Evolutionary conservation across 37 sponge, comb jelly and placozoan species (phyloP), one percentile per base, ranked within the genome.

Genomic region (Beroe forskalii): DNA sequence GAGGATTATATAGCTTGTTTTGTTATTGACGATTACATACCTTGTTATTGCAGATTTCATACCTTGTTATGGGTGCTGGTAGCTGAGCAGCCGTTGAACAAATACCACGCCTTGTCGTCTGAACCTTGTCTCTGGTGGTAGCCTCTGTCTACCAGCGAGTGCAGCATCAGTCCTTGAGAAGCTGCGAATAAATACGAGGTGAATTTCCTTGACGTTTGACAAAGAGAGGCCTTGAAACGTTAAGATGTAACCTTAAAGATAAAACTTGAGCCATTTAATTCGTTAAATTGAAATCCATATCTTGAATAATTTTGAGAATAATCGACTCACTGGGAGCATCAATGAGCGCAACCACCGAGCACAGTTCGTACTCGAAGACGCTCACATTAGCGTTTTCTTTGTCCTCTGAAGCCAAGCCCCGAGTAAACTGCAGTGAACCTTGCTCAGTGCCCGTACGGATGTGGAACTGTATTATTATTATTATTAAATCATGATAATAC

Each of bases 161-260:
- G 86, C 1, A 80, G 48, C 86, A 80, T 80, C 30, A 80, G 86
- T n/a, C 86, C 86, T 44, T 80, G 86, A 9, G 86, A 80, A 23
- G 86, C 86, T 80, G 55, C 8, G 60, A 55, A n/a, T n/a, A n/a
- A n/a, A n/a, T n/a, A n/a, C n/a, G n/a, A n/a, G n/a, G n/a, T n/a
- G n/a, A n/a, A n/a, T n/a, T n/a, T n/a, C n/a, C n/a, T n/a, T n/a
- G n/a, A n/a, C n/a, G n/a, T n/a, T n/a, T n/a, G n/a, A n/a, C n/a
- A n/a, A n/a, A n/a, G n/a, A n/a, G n/a, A n/a, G n/a, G n/a, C n/a
- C n/a, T n/a, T n/a, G n/a, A n/a, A n/a, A n/a, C n/a, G n/a, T n/a
- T n/a, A n/a, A n/a, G n/a, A n/a, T n/a, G n/a, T n/a, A n/a, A n/a
- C n/a, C n/a, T n/a, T n/a, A n/a, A n/a, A n/a, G n/a, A n/a, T n/a